These are phyloP conservation scores for Daktulosphaira vitifoliae DNA, from an alignment of 1,140 invertebrate genomes.

Conservation along the genomic window DNA sequence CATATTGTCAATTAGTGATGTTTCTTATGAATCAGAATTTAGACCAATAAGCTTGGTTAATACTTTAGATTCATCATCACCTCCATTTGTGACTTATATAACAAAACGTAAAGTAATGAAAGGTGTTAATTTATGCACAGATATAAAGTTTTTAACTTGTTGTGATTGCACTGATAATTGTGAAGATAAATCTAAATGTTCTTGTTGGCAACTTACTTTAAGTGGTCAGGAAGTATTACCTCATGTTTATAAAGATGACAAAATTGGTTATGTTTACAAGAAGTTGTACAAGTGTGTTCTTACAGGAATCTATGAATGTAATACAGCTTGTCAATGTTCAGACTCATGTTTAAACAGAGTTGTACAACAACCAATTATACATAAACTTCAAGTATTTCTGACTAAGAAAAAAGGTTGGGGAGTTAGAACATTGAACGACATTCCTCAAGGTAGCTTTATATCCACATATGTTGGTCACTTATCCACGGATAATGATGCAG, in stretches of 20 bases:
- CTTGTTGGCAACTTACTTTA: conserved; percentile 83
- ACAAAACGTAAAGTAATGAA: conserved; percentile 71
- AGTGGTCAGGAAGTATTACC: conserved; percentile 53
- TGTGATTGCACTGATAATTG: conserved; percentile 92
- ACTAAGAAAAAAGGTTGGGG: conserved; percentile 89
- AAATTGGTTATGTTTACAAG: conserved; percentile 73
- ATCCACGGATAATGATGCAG: conserved; percentile 78
- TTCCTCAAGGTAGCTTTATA: conserved; percentile 85
- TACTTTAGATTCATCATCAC: conserved; percentile 69
- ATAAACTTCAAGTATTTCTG: conserved; percentile 80
- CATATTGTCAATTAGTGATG: conserved; percentile 45
- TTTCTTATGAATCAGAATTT: conserved; percentile 73
- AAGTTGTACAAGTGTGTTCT: conserved; percentile 70
- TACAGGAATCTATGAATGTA: conserved; percentile 94
- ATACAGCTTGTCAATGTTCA: conserved; percentile 71
- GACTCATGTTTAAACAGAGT: conserved; percentile 76
- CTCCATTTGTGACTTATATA: conserved; percentile 79
- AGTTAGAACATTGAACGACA: conserved; percentile 85
- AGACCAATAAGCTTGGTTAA: conserved; percentile 84
- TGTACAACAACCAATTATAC: conserved; percentile 71
- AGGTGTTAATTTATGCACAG: conserved; percentile 75
- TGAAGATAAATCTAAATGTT: conserved; percentile 73
- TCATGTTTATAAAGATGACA: conserved; percentile 43
- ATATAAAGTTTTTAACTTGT: conserved; percentile 75
- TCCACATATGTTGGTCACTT: conserved; percentile 92